Evolutionary conservation across 2,888 invertebrate genomes (phyloP), one percentile per base, ranked within the genome.

Genomic region (Uloborus plumipes): DNA sequence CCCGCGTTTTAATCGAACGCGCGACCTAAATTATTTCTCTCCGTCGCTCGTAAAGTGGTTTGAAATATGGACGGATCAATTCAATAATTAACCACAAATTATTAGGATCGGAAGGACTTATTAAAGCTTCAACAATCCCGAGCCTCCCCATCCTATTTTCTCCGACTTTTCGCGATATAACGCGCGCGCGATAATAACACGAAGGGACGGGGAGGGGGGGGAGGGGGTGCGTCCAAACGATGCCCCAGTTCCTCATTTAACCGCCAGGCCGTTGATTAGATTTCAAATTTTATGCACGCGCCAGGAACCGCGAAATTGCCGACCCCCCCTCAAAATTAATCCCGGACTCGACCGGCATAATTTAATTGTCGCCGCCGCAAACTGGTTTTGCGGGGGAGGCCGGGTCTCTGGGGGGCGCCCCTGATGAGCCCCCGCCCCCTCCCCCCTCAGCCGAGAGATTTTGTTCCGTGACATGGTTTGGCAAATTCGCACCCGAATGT

Each of bases 271-370:
- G 70, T 80, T 80, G 80, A 80, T 80, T 80, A 80, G 80, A 80
- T 80, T 80, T 80, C 80, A 80, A 80, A 80, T 80, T 80, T 80
- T 80, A 80, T 80, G 80, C 80, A 80, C 80, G 80, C 80, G 73
- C 80, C 62, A 62, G 53, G 39, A 39, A 39, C 39, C 80, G 74
- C 69, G 61, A 80, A 80, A 80, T 80, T 80, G 80, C 74, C 74
- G 80, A 64, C 39, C 64, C 74, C 80, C n/a, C 69, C 67, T 49
- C 80, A 69, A 80, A 80, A 80, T 80, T 80, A 80, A 80, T 80
- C 80, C 74, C 62, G 80, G 62, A 64, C 73, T 39, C 80, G 74
- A 74, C 73, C 58, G 80, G 74, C 69, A 80, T 80, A 80, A 80
- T 80, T 80, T 80, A 80, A 80, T 80, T 80, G 80, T 74, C 73